Base-by-base conservation (phyloP, 2,113 vertebrate species). In the Spermophilus dauricus region DNA sequence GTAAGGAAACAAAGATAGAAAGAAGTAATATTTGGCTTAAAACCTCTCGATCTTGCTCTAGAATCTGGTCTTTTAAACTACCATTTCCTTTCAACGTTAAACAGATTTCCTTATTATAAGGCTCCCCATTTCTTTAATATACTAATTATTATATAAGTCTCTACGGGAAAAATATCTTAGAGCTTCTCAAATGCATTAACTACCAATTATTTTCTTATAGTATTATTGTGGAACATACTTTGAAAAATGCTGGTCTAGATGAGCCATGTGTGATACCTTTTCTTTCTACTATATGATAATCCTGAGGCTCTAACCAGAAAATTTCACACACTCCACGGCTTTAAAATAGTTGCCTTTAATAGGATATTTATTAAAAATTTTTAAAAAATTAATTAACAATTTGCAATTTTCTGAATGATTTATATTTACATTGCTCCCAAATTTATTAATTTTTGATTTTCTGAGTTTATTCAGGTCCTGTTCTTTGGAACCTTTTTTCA, bases 371-470 rank as follows among this genome's bases (percentile, higher is more conserved):
- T 61, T 61, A 75, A 86, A 45, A 37, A 28, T 63, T 63, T 92
- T 90, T 87, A 17, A 28, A 76, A 67, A 37, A 87, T 72, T 39
- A 67, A 73, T 72, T 42, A 94, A 94, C 13, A 72, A n/a, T n/a
- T 58, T 73, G 0, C 1, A 45, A n/a, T 63, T 96, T 96, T 93
- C 48, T 83, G n/a, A 91, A 93, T 95, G 11, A 80, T n/a, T 30
- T 73, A 7, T 72, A 37, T 12, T 53, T 8, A 18, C 1, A 1
- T 82, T 73, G 67, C 0, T 45, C 8, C 13, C 4, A 11, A 16
- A 65, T 37, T 26, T 70, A 78, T 88, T 91, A 78, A 10, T 14
- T 32, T 95, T 95, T 51, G 11, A 72, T 85, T 96, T 63, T n/a
- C 20, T 80, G 16, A 82, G 67, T 28, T 56, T 34, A 13, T 85